These are phyloP conservation scores for Lordiphosa fenestrarum DNA, from an alignment of 2,888 invertebrate genomes.

Conservation along the genomic window DNA sequence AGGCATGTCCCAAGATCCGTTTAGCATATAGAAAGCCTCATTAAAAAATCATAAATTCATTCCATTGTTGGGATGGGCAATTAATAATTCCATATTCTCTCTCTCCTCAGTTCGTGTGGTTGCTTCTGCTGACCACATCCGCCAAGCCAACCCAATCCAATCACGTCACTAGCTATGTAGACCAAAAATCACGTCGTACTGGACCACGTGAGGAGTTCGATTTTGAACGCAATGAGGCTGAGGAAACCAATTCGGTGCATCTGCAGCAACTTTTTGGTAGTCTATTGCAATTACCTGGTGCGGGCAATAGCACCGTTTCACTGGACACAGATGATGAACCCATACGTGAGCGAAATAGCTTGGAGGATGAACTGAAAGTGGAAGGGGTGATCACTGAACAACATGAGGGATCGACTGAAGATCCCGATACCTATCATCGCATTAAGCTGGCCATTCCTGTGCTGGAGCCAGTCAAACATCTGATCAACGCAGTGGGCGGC, in stretches of 20 bases:
- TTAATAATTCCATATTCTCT: constrained; percentile 20
- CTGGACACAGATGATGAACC: constrained; percentile 61
- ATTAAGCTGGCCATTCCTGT: constrained; percentile 74
- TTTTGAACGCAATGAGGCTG: constrained; percentile 54
- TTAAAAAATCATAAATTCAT: constrained; percentile 35
- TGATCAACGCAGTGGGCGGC: constrained; percentile 74
- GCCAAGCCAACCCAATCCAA: constrained; percentile 31
- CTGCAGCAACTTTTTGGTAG: constrained; percentile 58
- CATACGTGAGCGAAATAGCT: constrained; percentile 48
- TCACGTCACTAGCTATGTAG: constrained; percentile 69
- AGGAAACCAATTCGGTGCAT: constrained; percentile 46
- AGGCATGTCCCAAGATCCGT: constrained; percentile 1
- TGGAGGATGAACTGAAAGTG: constrained; percentile 55
- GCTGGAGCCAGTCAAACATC: constrained; percentile 76
- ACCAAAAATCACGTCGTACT: constrained; percentile 31
- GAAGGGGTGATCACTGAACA: constrained; percentile 50
- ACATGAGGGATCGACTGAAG: constrained; percentile 54
- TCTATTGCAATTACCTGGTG: constrained; percentile 50
- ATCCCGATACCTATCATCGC: constrained; percentile 59
- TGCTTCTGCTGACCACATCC: constrained; percentile 42
- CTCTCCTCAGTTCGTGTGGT: constrained; percentile 41
- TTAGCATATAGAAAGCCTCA: constrained; percentile 53
- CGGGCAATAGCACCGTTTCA: constrained; percentile 40
- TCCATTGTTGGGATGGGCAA: background rate
- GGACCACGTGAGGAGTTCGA: constrained; percentile 59